phyloP scores from a whole-genome alignment of 2,888 invertebrate species.

The Carpatolechia fugitivella region DNA sequence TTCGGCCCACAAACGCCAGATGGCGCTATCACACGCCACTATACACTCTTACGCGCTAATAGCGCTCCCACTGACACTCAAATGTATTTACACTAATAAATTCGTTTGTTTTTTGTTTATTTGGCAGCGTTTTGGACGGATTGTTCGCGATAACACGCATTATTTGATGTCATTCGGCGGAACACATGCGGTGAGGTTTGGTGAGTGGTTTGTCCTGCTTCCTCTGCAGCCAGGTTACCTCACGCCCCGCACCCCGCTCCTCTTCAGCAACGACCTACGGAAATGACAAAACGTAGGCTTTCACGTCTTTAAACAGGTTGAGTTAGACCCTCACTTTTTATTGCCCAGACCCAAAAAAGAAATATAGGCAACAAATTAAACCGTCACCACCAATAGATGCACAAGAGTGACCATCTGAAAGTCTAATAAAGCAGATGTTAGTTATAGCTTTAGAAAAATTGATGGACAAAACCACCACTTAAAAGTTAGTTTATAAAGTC shows the following conservation, averaged over 20 bases:
- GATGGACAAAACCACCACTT: too few relatives aligned
- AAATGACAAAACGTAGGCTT: slow-evolving; percentile 65
- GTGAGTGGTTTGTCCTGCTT: slow-evolving; percentile 14
- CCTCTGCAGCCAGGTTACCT: slow-evolving; percentile 66
- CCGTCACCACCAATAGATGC: too few relatives aligned
- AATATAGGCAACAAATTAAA: too few relatives aligned
- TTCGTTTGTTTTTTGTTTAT: slow-evolving; percentile 54
- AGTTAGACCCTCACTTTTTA: neutral
- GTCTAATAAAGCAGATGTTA: too few relatives aligned
- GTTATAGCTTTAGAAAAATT: too few relatives aligned
- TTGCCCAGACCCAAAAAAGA: neutral
- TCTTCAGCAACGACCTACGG: slow-evolving; percentile 75
- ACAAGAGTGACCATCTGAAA: too few relatives aligned
- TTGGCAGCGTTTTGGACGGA: slow-evolving; percentile 76
- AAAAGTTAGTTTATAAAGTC: too few relatives aligned
- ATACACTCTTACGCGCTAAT: slow-evolving; percentile 37
- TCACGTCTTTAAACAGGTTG: slow-evolving; percentile 56
- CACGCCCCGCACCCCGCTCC: slow-evolving; percentile 62
- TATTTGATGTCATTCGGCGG: slow-evolving; percentile 65
- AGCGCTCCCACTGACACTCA: slow-evolving; percentile 19
- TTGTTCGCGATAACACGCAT: slow-evolving; percentile 46
- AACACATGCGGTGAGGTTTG: slow-evolving; percentile 59
- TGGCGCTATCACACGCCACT: slow-evolving; percentile 50
- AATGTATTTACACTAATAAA: slow-evolving; percentile 65
- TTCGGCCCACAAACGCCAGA: slow-evolving; percentile 54